phyloP scores from a whole-genome alignment of 2,113 vertebrate species.

The Rhea pennata region DNA sequence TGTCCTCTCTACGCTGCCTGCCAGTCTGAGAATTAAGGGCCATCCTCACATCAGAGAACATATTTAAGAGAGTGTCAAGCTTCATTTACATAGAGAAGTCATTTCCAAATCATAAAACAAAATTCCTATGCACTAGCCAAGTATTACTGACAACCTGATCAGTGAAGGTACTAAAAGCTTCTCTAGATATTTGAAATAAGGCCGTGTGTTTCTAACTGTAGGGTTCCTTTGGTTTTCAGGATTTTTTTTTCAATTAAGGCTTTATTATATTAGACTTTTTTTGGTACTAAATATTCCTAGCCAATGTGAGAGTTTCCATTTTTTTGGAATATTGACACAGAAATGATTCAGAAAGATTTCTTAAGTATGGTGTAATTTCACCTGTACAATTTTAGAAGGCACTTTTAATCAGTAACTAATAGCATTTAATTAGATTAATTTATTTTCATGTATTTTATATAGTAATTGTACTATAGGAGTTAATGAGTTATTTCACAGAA shows the following conservation, averaged over 20 bases:
- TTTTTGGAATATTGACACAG: neutral
- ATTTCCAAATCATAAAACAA: neutral
- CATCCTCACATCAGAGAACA: neutral
- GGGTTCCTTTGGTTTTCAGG: neutral
- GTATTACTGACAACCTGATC: neutral
- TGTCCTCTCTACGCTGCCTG: neutral
- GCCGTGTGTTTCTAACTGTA: neutral
- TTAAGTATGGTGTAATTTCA: neutral
- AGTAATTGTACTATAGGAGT: neutral
- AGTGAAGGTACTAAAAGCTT: neutral
- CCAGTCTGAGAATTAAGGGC: neutral
- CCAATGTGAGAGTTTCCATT: neutral
- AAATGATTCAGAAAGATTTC: neutral
- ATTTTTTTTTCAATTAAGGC: neutral
- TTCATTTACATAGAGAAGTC: neutral
- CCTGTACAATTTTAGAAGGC: neutral
- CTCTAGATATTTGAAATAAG: neutral
- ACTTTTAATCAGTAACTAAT: neutral
- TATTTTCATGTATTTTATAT: neutral
- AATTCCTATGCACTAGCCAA: rapidly evolving
- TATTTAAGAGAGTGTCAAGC: neutral
- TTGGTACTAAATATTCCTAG: neutral
- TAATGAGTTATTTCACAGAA: neutral
- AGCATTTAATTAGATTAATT: neutral
- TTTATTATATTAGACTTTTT: neutral